phyloP scores from a whole-genome alignment of 2,113 vertebrate species.

The Guaruba guarouba region DNA sequence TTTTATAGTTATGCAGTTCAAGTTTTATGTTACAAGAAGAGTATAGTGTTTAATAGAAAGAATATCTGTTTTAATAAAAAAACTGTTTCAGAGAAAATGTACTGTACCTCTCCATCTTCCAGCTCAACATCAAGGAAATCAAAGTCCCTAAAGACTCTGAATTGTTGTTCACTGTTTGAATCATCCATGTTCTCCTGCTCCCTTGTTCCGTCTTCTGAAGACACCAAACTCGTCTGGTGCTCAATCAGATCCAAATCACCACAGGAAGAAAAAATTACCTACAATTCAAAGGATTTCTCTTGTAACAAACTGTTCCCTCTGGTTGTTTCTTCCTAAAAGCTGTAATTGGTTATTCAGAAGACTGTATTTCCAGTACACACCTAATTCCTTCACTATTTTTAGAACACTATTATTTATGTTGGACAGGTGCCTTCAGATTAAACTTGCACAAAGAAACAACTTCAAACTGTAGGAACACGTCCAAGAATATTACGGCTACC shows the following conservation, averaged over 20 bases:
- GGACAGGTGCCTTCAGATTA: slow-evolving; percentile 82
- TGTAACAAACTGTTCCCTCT: slow-evolving; percentile 56
- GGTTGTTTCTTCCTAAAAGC: slow-evolving; percentile 60
- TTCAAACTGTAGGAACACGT: slow-evolving; percentile 62
- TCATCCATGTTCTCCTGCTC: slow-evolving; percentile 95
- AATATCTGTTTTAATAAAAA: not conserved
- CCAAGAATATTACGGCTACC: slow-evolving; percentile 59
- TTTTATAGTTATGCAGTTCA: slow-evolving; percentile 34
- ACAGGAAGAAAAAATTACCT: slow-evolving; percentile 99
- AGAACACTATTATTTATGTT: slow-evolving; percentile 83
- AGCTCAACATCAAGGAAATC: slow-evolving; percentile 98
- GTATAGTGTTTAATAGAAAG: not conserved
- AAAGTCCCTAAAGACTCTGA: slow-evolving; percentile 96
- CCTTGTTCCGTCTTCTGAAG: slow-evolving; percentile 91
- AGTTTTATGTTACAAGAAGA: slow-evolving; percentile 21
- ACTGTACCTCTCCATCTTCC: slow-evolving; percentile 94
- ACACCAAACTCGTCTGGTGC: slow-evolving; percentile 91
- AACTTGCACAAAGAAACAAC: slow-evolving; percentile 71
- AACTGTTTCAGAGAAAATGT: slow-evolving; percentile 35
- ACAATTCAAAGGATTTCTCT: slow-evolving; percentile 41
- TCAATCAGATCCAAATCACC: slow-evolving; percentile 97
- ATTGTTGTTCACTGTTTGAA: slow-evolving; percentile 96
- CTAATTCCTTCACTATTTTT: slow-evolving; percentile 85
- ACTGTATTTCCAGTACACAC: slow-evolving; percentile 78
- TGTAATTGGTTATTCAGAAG: slow-evolving; percentile 59